Conservation (phyloP, 2,797 vertebrate species). For the Delichon dasypus region DNA sequence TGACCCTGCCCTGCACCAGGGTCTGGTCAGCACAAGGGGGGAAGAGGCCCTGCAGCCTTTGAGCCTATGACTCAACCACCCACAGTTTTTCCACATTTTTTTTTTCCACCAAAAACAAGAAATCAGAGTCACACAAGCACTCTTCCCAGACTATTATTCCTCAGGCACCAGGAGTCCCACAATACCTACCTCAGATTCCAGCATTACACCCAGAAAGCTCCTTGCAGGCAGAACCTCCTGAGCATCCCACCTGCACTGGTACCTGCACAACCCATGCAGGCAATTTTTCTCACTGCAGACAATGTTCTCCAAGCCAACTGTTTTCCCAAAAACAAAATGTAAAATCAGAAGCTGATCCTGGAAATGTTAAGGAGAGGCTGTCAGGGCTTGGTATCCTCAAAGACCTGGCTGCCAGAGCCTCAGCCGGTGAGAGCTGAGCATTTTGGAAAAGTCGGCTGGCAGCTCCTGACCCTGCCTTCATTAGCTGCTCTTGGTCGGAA, state of each 20-base stretch:
- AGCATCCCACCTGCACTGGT: not conserved
- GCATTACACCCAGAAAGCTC: not conserved
- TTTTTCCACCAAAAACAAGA: not conserved
- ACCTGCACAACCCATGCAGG: not conserved
- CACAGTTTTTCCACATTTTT: not conserved
- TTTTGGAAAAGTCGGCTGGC: not conserved
- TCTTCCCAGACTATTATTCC: not conserved
- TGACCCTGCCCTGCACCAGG: not conserved
- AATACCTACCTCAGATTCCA: not conserved
- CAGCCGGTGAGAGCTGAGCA: not conserved
- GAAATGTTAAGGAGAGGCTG: not conserved
- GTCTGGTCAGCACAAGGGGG: not conserved
- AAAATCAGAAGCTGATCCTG: not conserved
- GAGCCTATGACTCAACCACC: not conserved
- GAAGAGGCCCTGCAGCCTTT: not conserved
- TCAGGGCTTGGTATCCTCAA: not conserved
- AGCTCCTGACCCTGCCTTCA: not conserved
- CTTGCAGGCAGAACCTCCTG: not conserved
- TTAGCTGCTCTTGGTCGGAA: not conserved
- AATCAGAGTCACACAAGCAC: not conserved
- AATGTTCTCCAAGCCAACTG: accelerated
- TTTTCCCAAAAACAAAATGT: not conserved
- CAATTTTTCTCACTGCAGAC: not conserved
- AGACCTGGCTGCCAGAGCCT: not conserved
- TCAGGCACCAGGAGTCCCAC: not conserved